A percentile compares a stretch with the other conserved stretches of the same genome.
Evolutionary conservation across 2,797 vertebrate genomes (phyloP).

Genomic region (Serranus cabrilla): DNA sequence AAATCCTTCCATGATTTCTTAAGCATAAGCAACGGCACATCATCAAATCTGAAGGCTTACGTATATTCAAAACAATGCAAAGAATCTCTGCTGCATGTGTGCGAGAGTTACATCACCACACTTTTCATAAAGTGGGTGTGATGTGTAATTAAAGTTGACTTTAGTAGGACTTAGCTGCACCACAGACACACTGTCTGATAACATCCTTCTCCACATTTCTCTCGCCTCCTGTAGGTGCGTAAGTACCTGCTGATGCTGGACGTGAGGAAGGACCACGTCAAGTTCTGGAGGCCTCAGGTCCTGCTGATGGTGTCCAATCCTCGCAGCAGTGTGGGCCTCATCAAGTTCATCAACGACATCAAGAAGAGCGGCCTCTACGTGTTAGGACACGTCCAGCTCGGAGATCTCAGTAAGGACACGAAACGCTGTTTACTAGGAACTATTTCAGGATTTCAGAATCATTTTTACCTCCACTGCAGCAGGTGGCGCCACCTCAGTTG

Average conservation of each 20-base stretch:
- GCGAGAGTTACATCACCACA: slow-evolving; percentile 7
- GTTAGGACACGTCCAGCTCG: slow-evolving; percentile 87
- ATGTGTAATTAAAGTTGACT: slow-evolving; percentile 7
- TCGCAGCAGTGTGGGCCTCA: slow-evolving; percentile 84
- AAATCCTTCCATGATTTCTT: slow-evolving; percentile 5
- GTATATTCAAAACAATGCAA: background rate
- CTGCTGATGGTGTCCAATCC: slow-evolving; percentile 89
- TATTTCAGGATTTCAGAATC: too few species aligned
- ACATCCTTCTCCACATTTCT: background rate
- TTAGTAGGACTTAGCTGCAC: too few species aligned
- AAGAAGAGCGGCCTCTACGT: slow-evolving; percentile 91
- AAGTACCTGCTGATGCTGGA: slow-evolving; percentile 91
- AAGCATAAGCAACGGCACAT: background rate
- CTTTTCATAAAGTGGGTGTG: background rate
- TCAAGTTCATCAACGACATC: slow-evolving; percentile 89
- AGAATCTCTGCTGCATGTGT: background rate
- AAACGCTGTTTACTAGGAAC: too few species aligned
- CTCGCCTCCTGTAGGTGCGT: slow-evolving; percentile 78
- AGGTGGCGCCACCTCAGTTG: too few species aligned
- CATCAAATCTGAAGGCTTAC: slow-evolving; percentile 3
- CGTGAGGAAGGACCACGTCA: slow-evolving; percentile 90
- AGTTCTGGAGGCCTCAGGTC: slow-evolving; percentile 91
- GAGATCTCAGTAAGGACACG: slow-evolving; percentile 85
- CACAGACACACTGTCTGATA: too few species aligned
- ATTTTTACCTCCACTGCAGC: too few species aligned